Evolutionary conservation across 23 tunicate species (phyloP).

Genomic region (Phallusia fumigata): DNA sequence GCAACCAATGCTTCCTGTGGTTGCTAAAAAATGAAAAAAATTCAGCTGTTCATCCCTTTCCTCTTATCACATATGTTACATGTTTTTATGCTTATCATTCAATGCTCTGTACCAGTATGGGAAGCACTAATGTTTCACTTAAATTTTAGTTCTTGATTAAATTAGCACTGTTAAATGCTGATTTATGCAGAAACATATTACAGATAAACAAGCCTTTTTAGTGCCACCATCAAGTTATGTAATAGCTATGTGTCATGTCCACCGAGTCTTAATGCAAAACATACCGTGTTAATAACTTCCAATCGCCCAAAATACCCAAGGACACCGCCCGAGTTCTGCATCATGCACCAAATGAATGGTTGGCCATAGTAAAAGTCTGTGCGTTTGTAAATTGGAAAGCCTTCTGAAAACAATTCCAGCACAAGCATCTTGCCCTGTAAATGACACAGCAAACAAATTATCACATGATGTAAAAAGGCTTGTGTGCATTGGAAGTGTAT

Average conservation of each 20-base stretch:
- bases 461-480: not conserved
- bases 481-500: not conserved
- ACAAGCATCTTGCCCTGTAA: constrained; percentile 74
- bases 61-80: not conserved
- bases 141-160: no score
- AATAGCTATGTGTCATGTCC: no score
- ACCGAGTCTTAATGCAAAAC: not conserved
- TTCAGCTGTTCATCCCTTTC: not conserved
- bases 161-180: no score
- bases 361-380: constrained; percentile 85
- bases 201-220: no score
- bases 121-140: no score
- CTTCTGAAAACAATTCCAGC: constrained; percentile 86
- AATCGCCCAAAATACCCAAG: constrained; percentile 87
- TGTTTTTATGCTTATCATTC: not conserved
- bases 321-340: constrained; percentile 92
- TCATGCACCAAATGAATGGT: constrained; percentile 98
- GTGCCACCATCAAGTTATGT: no score
- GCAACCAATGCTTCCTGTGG: constrained; percentile 42
- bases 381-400: constrained; percentile 49
- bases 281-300: constrained; percentile 62
- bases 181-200: no score
- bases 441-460: not conserved
- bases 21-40: constrained; percentile 18
- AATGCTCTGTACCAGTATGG: no score